phyloP scores from a whole-genome alignment of 1,140 invertebrate genomes.

The Capitella teleta region DNA sequence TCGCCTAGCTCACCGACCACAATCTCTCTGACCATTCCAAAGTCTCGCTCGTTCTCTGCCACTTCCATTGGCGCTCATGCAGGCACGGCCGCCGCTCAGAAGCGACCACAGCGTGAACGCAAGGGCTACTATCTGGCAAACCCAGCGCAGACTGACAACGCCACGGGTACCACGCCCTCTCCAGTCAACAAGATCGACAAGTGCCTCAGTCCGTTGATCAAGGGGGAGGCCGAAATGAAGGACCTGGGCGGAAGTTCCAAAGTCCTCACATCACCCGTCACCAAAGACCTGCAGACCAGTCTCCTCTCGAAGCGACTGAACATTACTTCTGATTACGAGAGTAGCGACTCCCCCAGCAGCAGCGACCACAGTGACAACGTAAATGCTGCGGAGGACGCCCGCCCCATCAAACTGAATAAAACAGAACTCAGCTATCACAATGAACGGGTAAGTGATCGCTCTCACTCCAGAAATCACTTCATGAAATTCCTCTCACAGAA shows the following conservation, averaged over 20 bases:
- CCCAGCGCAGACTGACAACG: no score
- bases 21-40: slow-evolving; percentile 27
- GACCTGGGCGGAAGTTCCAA: slow-evolving; percentile 6
- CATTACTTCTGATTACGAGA: slow-evolving; percentile 45
- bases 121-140: not conserved
- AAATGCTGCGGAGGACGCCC: no score
- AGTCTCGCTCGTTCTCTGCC: slow-evolving; percentile 33
- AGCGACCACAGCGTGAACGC: not conserved
- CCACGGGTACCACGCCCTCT: not conserved
- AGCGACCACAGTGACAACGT: slow-evolving; percentile 39
- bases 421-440: no score
- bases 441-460: no score
- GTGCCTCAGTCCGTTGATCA: not conserved
- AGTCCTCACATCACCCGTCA: slow-evolving; percentile 9
- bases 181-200: no score
- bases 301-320: slow-evolving; percentile 19
- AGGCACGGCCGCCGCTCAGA: not conserved
- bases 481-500: no score
- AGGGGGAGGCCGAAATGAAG: slow-evolving; percentile 6
- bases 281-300: not conserved
- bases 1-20: slow-evolving; percentile 27
- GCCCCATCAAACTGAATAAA: no score
- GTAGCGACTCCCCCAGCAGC: slow-evolving; percentile 42
- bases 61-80: slow-evolving; percentile 3
- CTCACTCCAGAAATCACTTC: no score